Evolutionary conservation across 2,888 invertebrate species (phyloP).

Genomic region (Busseola fusca): DNA sequence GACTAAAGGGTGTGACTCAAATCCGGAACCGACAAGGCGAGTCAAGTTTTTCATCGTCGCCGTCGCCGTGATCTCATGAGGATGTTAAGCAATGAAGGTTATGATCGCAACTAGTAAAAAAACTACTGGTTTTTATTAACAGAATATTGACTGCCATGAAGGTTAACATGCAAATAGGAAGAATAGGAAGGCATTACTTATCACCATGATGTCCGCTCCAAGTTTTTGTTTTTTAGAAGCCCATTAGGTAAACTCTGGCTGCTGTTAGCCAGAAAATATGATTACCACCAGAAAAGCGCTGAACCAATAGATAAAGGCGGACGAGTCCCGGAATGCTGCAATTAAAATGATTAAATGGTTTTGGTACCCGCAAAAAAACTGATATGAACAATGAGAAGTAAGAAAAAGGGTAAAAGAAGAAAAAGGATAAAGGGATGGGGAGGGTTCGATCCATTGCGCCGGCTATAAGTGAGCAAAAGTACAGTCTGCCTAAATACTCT

Average conservation of each 20-base stretch:
- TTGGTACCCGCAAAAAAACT: neutral
- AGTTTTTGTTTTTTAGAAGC: neutral
- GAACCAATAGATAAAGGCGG: neutral
- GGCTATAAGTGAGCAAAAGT: neutral
- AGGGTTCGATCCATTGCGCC: neutral
- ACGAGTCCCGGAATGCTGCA: neutral
- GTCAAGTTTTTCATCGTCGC: slow-evolving; percentile 44
- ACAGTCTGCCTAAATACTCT: neutral
- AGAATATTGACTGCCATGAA: slow-evolving; percentile 33
- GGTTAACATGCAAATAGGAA: slow-evolving; percentile 42
- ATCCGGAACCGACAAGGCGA: slow-evolving; percentile 47
- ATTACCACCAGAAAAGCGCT: neutral
- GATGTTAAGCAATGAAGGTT: slow-evolving; percentile 37
- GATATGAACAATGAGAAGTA: neutral
- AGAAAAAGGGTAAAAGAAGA: too few relatives aligned
- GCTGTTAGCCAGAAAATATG: neutral
- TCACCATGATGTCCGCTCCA: neutral
- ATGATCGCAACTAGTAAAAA: slow-evolving; percentile 26
- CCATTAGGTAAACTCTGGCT: neutral
- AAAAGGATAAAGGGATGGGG: too few relatives aligned
- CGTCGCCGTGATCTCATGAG: slow-evolving; percentile 43
- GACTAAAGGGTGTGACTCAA: slow-evolving; percentile 39
- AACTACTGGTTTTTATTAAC: slow-evolving; percentile 37
- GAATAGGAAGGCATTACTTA: slow-evolving; percentile 25
- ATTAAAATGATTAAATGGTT: neutral